A percentile compares a stretch with the other conserved stretches of the same genome.
phyloP scores from a whole-genome alignment of 2,888 invertebrate genomes.

The Melikaiella ostensackeni region DNA sequence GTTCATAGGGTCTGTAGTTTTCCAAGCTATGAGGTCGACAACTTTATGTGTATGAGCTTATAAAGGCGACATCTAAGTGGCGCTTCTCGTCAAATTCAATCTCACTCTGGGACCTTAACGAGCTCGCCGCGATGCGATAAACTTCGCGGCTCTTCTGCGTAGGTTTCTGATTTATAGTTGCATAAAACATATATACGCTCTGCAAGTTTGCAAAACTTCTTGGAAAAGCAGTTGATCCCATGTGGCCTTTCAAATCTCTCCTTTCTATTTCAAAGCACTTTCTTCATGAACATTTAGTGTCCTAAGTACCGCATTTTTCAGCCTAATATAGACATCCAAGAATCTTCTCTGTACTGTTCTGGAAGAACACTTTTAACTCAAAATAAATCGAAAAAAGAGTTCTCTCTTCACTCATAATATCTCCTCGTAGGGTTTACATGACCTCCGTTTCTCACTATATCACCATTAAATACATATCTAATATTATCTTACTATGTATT shows the following conservation, averaged over 20 bases:
- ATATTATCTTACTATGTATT: too few relatives aligned
- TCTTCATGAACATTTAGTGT: background rate
- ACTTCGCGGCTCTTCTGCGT: background rate
- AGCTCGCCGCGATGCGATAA: slow-evolving; percentile 6
- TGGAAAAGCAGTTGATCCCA: background rate
- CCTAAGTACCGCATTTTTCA: background rate
- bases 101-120: slow-evolving; percentile 4
- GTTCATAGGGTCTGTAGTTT: background rate
- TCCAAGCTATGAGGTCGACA: background rate
- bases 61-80: slow-evolving; percentile 16
- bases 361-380: too few relatives aligned
- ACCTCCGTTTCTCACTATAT: too few relatives aligned
- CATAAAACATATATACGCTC: background rate
- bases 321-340: too few relatives aligned
- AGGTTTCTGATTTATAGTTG: background rate
- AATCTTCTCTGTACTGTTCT: too few relatives aligned
- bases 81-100: slow-evolving; percentile 19
- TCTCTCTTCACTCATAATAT: too few relatives aligned
- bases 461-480: too few relatives aligned
- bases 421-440: too few relatives aligned
- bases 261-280: background rate
- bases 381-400: too few relatives aligned
- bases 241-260: background rate
- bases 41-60: background rate
- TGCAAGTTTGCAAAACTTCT: background rate